Percentiles rank a stretch among this genome's conserved stretches.
Conservation (phyloP, 2,888 invertebrate genomes). For the Erebia palarica region DNA sequence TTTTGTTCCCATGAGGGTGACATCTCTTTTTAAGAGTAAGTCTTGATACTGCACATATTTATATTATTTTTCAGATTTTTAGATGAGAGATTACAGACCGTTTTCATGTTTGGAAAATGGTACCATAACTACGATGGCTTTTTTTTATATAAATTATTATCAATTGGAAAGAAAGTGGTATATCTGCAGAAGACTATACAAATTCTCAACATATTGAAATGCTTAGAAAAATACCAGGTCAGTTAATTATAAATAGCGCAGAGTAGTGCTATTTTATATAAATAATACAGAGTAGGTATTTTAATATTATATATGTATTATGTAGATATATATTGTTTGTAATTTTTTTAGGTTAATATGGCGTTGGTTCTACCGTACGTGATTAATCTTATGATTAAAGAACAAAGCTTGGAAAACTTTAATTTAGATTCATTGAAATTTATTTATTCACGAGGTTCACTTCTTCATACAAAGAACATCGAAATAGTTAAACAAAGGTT, state of each 20-base stretch:
- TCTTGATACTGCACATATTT: not conserved
- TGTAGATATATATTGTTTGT: not conserved
- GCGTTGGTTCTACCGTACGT: constrained; percentile 58
- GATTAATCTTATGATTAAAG: constrained; percentile 55
- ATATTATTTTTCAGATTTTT: constrained; percentile 51
- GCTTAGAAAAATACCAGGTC: constrained; percentile 54
- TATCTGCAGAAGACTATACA: constrained; percentile 47
- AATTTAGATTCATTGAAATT: constrained; percentile 60
- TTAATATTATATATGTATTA: not conserved
- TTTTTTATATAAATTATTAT: constrained; percentile 63
- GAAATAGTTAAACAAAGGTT: constrained; percentile 60
- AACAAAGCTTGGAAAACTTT: constrained; percentile 46
- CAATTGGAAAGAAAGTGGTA: constrained; percentile 57
- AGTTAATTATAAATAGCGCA: constrained; percentile 21
- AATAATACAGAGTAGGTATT: not conserved
- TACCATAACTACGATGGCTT: constrained; percentile 67
- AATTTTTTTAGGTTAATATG: constrained; percentile 57
- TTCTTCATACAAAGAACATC: constrained; percentile 62
- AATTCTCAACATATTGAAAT: constrained; percentile 48
- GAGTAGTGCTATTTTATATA: not conserved
- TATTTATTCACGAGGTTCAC: constrained; percentile 62
- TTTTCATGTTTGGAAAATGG: constrained; percentile 63
- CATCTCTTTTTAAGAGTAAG: too few species aligned
- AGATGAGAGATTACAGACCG: constrained; percentile 53
- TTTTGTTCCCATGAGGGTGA: too few species aligned